These are phyloP conservation scores for Paratrypauchen microcephalus DNA, from an alignment of 2,797 vertebrate species.

Conservation along the genomic window DNA sequence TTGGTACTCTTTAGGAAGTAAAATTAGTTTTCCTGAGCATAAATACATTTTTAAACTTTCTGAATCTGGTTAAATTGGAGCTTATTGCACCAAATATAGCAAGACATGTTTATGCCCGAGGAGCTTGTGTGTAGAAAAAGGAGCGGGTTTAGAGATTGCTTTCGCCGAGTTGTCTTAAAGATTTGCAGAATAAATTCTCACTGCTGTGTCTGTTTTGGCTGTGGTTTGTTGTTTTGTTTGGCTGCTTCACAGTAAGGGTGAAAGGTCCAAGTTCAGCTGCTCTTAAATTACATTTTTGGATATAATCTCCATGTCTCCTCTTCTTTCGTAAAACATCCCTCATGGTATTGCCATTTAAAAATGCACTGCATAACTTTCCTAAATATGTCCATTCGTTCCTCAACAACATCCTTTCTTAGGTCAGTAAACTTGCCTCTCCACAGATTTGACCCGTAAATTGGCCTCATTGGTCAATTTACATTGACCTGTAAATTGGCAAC, in stretches of 20 bases:
- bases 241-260: neutral
- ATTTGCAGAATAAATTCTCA: slow-evolving; percentile 3
- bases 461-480: too few species aligned
- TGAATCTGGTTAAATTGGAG: slow-evolving; percentile 9
- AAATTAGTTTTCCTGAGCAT: neutral
- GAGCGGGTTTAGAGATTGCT: neutral
- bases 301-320: neutral
- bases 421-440: too few species aligned
- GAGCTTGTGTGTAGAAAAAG: slow-evolving; percentile 5
- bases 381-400: too few species aligned
- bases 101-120: slow-evolving; percentile 10
- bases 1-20: neutral
- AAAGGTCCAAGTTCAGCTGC: neutral
- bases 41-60: neutral
- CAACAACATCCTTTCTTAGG: too few species aligned
- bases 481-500: too few species aligned
- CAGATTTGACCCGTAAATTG: too few species aligned
- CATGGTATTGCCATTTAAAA: too few species aligned
- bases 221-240: slow-evolving; percentile 4
- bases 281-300: neutral
- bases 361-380: too few species aligned
- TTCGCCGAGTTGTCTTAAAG: slow-evolving; percentile 2
- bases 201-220: slow-evolving; percentile 6
- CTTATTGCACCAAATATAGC: slow-evolving; percentile 7
- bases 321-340: neutral